Base-by-base conservation (phyloP, 2,797 vertebrate species). In the Galago senegalensis region DNA sequence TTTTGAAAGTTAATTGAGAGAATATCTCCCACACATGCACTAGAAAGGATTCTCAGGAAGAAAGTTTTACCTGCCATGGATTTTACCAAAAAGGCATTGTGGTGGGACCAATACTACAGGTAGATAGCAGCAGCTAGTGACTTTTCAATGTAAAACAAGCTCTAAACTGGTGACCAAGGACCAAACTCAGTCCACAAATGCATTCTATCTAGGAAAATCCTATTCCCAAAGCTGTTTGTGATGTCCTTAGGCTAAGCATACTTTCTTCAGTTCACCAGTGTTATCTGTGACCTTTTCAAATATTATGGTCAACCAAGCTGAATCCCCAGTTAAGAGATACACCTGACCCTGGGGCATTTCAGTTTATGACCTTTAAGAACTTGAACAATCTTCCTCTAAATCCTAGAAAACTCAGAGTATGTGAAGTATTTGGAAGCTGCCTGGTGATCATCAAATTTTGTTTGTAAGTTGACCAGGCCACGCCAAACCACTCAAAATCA, bases 141-240 rank as follows among this genome's bases (percentile, higher is more conserved):
- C 9, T 58, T 13, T 34, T 81, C 18, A 56, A 8, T 67, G 1
- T 40, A 82, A 95, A 76, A 27, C 5, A 70, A 37, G 12, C 65
- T 58, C 40, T 77, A n/a, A 83, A 65, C 21, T n/a, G 31, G 11
- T 70, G 29, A 7, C 37, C 27, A 34, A 12, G 1, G 43, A 76
- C 31, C 11, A 82, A 86, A 87, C 17, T 12, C 27, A 58, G 29
- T 77, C 63, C 56, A 63, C 23, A 67, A 9, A 61, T 23, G 4
- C 89, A 10, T 69, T 65, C 20, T n/a, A 1, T 85, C n/a, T 69
- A 18, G 25, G 29, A 81, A 77, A 87, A 23, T 31, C 3, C 7
- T 61, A 25, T 86, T 94, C n/a, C 43, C 63, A 63, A 29, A 70
- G 20, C 70, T 84, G 5, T 77, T 82, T 76, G 29, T 61, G 61